These are phyloP conservation scores for Onthophagus sagittarius DNA, from an alignment of 2,888 invertebrate species.

Conservation along the genomic window DNA sequence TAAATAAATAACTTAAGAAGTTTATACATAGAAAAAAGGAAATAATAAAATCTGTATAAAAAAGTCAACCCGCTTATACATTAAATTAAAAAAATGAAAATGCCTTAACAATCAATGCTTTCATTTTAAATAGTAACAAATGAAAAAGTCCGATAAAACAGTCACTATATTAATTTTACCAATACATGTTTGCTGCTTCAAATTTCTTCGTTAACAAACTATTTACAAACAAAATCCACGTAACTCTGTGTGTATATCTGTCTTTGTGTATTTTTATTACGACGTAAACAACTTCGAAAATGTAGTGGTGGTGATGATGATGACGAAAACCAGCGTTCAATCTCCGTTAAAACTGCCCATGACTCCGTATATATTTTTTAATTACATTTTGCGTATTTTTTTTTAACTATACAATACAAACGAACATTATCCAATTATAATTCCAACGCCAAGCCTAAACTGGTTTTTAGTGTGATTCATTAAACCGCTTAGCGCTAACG, in stretches of 20 bases:
- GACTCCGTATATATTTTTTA: slow-evolving; percentile 20
- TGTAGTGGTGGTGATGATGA: background rate
- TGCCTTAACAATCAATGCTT: background rate
- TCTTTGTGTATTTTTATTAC: slow-evolving; percentile 9
- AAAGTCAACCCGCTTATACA: background rate
- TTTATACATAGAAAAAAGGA: background rate
- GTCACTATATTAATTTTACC: slow-evolving; percentile 20
- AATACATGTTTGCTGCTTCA: slow-evolving; percentile 15
- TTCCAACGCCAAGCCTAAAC: slow-evolving; percentile 90
- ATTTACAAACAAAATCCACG: slow-evolving; percentile 22
- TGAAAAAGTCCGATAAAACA: slow-evolving; percentile 15
- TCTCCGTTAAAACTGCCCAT: slow-evolving; percentile 15
- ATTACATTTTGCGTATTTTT: slow-evolving; percentile 21
- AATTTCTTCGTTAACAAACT: slow-evolving; percentile 15
- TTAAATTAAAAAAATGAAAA: background rate
- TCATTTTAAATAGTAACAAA: slow-evolving; percentile 13
- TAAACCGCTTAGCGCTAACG: slow-evolving; percentile 87
- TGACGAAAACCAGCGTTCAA: slow-evolving; percentile 5
- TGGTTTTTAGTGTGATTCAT: slow-evolving; percentile 90
- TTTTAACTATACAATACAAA: slow-evolving; percentile 16
- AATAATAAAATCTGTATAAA: background rate
- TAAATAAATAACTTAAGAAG: slow-evolving; percentile 9
- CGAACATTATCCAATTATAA: slow-evolving; percentile 78
- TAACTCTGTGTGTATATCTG: slow-evolving; percentile 16
- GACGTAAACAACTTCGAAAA: background rate